Evolutionary conservation across 2,113 vertebrate species (phyloP), one percentile per base, ranked within the genome.

Genomic region (Oncorhynchus tshawytscha): DNA sequence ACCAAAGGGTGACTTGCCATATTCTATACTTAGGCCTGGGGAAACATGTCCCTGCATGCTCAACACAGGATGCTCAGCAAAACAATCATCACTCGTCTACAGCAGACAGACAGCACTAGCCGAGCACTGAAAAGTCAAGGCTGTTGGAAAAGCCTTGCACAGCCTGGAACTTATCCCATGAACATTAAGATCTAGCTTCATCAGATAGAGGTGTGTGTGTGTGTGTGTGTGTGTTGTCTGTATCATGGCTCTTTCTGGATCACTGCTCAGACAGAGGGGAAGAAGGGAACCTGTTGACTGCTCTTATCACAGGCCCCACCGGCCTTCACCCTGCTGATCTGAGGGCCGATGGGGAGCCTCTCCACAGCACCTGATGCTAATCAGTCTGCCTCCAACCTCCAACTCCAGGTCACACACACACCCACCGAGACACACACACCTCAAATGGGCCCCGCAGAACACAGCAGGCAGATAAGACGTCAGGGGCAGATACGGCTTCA

Each of bases 231-330:
- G 31, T 31, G 31, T 34, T 85, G 90, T 89, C 86, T 89, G 78
- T 78, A 92, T 93, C 90, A 93, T 91, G 85, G 87, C 90, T 90
- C 76, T 91, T 93, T 92, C 86, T 85, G 88, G 91, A 88, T 94
- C 86, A 85, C 78, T 90, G 81, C 71, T 67, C 25, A 7, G 73
- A 49, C 66, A 79, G 64, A 75, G 31, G 71, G 71, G 72, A 29
- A n/a, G 64, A 78, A 71, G 16, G 79, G 78, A 77, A 81, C 79
- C 70, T 75, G 82, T 25, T 76, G 82, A 79, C 71, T 71, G 48
- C 73, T 91, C 91, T 90, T 39, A 93, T 91, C 72, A 75, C 71
- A 22, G 77, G 31, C 83, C 49, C 15, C 12, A 39, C 34, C 7
- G 39, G 39, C 49, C 49, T 15, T 51, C 49, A 51, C 49, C 15